Percentiles rank a stretch among this genome's conserved stretches.
Evolutionary conservation across 2,797 vertebrate species (phyloP).

Genomic region (Margarornis squamiger): DNA sequence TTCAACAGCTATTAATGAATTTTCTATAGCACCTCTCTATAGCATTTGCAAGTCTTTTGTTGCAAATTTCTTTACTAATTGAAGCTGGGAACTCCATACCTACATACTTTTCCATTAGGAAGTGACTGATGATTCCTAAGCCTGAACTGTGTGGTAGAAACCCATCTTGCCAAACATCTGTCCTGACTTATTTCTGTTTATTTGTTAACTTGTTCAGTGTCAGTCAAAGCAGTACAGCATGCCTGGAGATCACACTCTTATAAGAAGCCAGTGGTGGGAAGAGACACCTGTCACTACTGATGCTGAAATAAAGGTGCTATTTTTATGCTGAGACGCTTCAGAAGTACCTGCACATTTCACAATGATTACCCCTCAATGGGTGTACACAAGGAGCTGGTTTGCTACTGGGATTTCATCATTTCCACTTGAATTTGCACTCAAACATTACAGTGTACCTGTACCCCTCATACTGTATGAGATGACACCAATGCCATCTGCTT

Average conservation of each 20-base stretch:
- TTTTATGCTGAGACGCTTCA: not conserved
- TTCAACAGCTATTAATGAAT: not conserved
- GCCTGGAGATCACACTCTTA: not conserved
- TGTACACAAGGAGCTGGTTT: not conserved
- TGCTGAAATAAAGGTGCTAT: not conserved
- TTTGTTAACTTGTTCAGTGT: not conserved
- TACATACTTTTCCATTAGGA: not conserved
- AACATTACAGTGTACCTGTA: not conserved
- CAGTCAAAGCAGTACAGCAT: not conserved
- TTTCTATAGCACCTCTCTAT: not conserved
- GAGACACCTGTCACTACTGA: rapidly evolving
- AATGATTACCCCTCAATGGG: not conserved
- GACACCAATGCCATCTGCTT: not conserved
- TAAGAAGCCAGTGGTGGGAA: not conserved
- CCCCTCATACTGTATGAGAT: not conserved
- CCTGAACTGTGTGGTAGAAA: not conserved
- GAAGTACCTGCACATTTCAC: not conserved
- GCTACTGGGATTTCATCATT: not conserved
- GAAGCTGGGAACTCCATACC: not conserved
- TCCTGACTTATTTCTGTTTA: not conserved
- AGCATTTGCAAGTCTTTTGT: not conserved
- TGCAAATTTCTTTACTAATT: not conserved
- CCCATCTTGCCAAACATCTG: not conserved
- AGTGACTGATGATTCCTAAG: not conserved
- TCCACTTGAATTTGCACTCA: not conserved